Evolutionary conservation across 2,888 invertebrate species (phyloP), one percentile per base, ranked within the genome.

Genomic region (Neoaliturus tenellus): DNA sequence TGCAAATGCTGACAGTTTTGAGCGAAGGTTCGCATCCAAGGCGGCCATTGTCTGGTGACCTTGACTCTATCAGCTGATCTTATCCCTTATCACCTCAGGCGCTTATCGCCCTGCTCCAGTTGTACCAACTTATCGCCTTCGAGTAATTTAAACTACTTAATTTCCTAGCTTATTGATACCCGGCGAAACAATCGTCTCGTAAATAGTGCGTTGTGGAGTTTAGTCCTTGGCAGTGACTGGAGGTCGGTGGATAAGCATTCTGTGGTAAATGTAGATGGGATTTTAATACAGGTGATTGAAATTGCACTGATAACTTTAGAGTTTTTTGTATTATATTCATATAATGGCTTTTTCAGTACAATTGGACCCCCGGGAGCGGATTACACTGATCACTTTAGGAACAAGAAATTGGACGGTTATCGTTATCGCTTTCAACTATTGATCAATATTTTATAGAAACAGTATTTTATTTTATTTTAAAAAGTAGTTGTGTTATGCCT

Each of bases 1-100:
- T 35, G 31, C 62, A 62, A 62, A 62, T 28, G 62, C 51, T 51
- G 51, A 62, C 62, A n/a, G 55, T 28, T 28, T 28, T 25, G 28
- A 62, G 62, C 62, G 62, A 62, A 62, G 62, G 62, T 62, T 31
- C 62, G 62, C 62, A 25, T 55, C 12, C 62, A 62, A 62, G 62
- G 62, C 31, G 14, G 12, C 62, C 14, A 62, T 62, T 62, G 62
- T 62, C 28, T 28, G 3, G 10, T 62, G 62, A 62, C 62, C 62
- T 62, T 62, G 62, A 62, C 62, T 62, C 51, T n/a, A n/a, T n/a
- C 51, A 14, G 14, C 23, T 5, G 62, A 62, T 62, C 62, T 62
- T 62, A 62, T 62, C 62, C 31, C 62, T 62, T 62, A 62, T 62
- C 62, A 3, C 62, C 62, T 28, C 4, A 8, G 62, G 62, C 62